A percentile compares a stretch with the other conserved stretches of the same genome.
Conservation (phyloP, 2,888 invertebrate species). For the Patella depressa region DNA sequence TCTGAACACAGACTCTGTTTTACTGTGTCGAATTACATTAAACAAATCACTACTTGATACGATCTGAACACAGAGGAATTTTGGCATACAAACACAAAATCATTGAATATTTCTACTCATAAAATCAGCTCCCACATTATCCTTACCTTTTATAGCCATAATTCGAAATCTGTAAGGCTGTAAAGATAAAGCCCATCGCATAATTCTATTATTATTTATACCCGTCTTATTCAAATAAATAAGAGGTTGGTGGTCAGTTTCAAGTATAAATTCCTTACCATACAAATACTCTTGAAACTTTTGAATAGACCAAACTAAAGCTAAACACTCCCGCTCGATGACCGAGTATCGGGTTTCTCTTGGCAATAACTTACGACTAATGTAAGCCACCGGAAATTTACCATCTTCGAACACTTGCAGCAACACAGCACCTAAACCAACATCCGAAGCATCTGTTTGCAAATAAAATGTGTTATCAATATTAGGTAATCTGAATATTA, state of each 20-base stretch:
- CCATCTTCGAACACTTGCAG: slow-evolving; percentile 30
- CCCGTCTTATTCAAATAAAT: not conserved
- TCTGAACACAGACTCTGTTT: no score
- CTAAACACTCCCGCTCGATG: not conserved
- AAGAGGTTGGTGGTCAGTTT: not conserved
- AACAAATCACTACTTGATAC: no score
- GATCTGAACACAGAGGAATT: no score
- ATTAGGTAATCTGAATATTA: slow-evolving; percentile 41
- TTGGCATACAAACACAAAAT: no score
- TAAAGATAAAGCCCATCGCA: not conserved
- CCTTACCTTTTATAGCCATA: not conserved
- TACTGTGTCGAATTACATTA: not conserved
- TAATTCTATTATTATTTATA: not conserved
- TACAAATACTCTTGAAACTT: slow-evolving; percentile 2
- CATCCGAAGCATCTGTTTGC: slow-evolving; percentile 39
- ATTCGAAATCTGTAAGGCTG: not conserved
- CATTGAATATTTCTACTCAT: no score
- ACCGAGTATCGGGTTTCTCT: slow-evolving; percentile 31
- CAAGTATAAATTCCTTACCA: not conserved
- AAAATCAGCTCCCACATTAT: not conserved
- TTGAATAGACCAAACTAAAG: slow-evolving; percentile 12
- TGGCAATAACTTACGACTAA: slow-evolving; percentile 36
- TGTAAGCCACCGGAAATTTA: slow-evolving; percentile 41
- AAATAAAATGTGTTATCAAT: slow-evolving; percentile 32
- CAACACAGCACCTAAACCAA: slow-evolving; percentile 45